Evolutionary conservation across 2,888 invertebrate genomes (phyloP).

Genomic region (Meganola albula): DNA sequence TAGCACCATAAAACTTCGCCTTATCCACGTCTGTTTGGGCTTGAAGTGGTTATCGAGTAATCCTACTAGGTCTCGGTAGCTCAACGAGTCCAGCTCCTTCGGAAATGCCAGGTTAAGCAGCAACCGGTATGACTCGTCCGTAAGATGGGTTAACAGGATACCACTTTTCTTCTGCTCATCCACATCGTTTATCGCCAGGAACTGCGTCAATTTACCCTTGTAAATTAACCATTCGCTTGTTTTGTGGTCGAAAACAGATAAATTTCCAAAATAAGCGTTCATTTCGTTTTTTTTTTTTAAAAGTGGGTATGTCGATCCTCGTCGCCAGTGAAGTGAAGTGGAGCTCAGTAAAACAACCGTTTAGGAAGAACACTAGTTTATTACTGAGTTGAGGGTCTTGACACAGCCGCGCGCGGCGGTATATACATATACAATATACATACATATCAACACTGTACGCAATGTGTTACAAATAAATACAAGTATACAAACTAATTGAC

Average conservation of each 20-base stretch:
- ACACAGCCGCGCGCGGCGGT: too few species aligned
- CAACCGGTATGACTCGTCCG: neutral
- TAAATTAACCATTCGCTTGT: neutral
- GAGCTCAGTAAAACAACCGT: too few species aligned
- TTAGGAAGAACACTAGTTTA: too few species aligned
- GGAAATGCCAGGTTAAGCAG: neutral
- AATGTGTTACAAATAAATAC: too few species aligned
- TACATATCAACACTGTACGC: too few species aligned
- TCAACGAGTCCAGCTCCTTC: neutral
- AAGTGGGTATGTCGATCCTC: neutral
- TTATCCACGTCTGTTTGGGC: neutral
- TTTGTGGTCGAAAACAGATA: constrained; percentile 1
- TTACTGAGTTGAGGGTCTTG: too few species aligned
- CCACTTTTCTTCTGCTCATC: neutral
- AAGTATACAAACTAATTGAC: too few species aligned
- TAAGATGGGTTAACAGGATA: neutral
- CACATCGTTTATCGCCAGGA: neutral
- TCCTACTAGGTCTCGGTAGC: neutral
- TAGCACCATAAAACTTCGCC: constrained; percentile 1
- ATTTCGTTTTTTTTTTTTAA: too few species aligned
- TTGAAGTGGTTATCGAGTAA: constrained; percentile 2
- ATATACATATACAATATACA: too few species aligned
- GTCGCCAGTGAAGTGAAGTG: constrained; percentile 2
- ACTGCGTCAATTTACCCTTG: neutral
- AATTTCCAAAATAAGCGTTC: neutral